Percentiles rank a stretch among this genome's conserved stretches.
Evolutionary conservation across 2,888 invertebrate species (phyloP).

Genomic region (Eucera pruinosa): DNA sequence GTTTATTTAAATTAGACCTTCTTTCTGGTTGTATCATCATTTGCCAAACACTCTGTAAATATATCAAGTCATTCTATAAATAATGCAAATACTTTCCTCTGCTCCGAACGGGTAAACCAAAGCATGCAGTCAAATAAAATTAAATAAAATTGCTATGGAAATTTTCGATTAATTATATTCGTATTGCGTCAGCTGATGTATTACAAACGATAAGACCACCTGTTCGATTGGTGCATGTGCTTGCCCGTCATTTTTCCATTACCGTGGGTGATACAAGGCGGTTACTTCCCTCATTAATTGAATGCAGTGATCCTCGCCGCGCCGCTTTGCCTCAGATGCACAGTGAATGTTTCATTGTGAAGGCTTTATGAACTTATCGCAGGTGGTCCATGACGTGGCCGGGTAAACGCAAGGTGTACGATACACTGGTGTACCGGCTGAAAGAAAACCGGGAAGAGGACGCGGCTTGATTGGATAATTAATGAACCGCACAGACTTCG

Average conservation of each 20-base stretch:
- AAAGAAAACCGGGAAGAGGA: slow-evolving; percentile 8
- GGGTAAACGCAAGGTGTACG: slow-evolving; percentile 13
- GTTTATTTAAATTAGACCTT: no score
- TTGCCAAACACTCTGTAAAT: no score
- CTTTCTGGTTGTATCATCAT: no score
- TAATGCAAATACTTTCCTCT: no score
- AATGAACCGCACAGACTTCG: slow-evolving; percentile 13
- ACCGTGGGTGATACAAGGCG: slow-evolving; percentile 51
- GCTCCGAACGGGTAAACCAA: no score
- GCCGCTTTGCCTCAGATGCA: slow-evolving; percentile 30
- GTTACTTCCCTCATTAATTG: slow-evolving; percentile 69
- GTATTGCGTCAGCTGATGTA: no score
- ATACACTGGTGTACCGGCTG: neutral
- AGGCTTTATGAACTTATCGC: slow-evolving; percentile 66
- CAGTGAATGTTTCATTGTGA: slow-evolving; percentile 67
- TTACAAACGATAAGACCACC: no score
- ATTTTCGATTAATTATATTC: no score
- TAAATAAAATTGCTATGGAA: no score
- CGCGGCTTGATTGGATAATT: slow-evolving; percentile 35
- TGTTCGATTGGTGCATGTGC: slow-evolving; percentile 19
- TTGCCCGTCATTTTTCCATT: slow-evolving; percentile 41
- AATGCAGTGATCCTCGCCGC: slow-evolving; percentile 55
- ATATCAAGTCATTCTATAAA: no score
- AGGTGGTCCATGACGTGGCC: slow-evolving; percentile 48
- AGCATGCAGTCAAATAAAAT: no score